Percentiles rank a stretch among this genome's conserved stretches.
These are phyloP conservation scores for Pipra filicauda DNA, from an alignment of 2,113 vertebrate species.

Conservation along the genomic window DNA sequence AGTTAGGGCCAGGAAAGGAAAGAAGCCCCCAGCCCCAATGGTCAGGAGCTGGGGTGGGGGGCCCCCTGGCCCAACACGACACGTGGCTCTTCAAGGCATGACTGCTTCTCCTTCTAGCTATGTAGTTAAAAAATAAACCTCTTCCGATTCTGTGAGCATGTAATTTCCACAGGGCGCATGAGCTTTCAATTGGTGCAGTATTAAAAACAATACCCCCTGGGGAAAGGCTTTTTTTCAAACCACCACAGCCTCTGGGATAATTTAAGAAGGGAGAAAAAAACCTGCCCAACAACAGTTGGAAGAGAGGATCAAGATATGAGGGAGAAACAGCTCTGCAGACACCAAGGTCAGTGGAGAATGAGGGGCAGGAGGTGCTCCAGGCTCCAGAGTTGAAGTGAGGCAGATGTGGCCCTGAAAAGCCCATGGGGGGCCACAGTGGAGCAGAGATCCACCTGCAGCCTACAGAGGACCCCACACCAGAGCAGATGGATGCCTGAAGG, in stretches of 20 bases:
- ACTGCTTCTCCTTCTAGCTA: too few species aligned
- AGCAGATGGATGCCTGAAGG: background rate
- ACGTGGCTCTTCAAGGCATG: too few species aligned
- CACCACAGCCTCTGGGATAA: background rate
- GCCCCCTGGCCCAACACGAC: too few species aligned
- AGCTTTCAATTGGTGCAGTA: too few species aligned
- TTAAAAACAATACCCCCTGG: too few species aligned
- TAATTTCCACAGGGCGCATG: too few species aligned
- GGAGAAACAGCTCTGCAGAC: background rate
- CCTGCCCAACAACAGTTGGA: background rate
- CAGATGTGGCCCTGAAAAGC: background rate
- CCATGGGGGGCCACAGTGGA: background rate
- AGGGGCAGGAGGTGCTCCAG: background rate
- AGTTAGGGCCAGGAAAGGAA: too few species aligned
- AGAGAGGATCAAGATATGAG: background rate
- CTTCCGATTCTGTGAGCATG: too few species aligned
- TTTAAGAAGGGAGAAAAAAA: background rate
- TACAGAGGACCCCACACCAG: rapidly evolving
- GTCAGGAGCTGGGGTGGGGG: too few species aligned
- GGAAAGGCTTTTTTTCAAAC: too few species aligned
- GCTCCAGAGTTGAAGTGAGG: rapidly evolving
- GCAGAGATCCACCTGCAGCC: background rate
- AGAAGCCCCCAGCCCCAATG: too few species aligned
- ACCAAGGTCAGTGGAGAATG: background rate
- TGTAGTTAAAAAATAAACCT: too few species aligned